A percentile compares a stretch with the other conserved stretches of the same genome.
Conservation (phyloP, 2,888 invertebrate genomes). For the Nasonovia ribisnigri region DNA sequence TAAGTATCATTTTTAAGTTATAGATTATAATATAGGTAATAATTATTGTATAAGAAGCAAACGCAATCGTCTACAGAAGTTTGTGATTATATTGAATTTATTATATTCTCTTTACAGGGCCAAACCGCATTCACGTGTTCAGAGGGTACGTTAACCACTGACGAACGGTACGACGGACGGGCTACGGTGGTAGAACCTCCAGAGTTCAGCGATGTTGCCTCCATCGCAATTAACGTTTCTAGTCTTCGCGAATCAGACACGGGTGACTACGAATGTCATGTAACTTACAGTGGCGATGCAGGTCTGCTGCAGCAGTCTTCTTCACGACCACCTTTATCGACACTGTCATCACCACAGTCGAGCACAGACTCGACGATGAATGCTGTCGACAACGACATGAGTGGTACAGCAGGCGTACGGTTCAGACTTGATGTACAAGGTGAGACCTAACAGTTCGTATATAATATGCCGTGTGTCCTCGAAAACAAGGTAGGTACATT, state of each 20-base stretch:
- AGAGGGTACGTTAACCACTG: constrained; percentile 78
- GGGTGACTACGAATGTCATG: constrained; percentile 88
- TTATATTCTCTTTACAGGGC: constrained; percentile 73
- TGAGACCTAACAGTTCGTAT: background rate
- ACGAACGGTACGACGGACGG: constrained; percentile 81
- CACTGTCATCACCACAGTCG: background rate
- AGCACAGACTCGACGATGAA: background rate
- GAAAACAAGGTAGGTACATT: too few relatives aligned
- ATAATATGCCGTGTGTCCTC: background rate
- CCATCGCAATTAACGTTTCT: constrained; percentile 81
- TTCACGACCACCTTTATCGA: background rate
- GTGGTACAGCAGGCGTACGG: background rate
- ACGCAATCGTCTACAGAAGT: background rate
- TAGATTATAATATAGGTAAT: background rate
- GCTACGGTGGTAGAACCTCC: constrained; percentile 74
- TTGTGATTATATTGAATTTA: background rate
- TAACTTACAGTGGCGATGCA: background rate
- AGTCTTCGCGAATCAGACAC: constrained; percentile 89
- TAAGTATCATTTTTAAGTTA: background rate
- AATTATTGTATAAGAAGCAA: background rate
- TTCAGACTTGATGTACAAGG: constrained; percentile 33
- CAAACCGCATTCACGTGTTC: constrained; percentile 86
- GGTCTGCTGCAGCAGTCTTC: background rate
- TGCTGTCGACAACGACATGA: too few relatives aligned
- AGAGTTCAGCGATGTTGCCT: constrained; percentile 68